Base-by-base conservation (phyloP, 2,113 vertebrate genomes). In the Calidris pugnax region DNA sequence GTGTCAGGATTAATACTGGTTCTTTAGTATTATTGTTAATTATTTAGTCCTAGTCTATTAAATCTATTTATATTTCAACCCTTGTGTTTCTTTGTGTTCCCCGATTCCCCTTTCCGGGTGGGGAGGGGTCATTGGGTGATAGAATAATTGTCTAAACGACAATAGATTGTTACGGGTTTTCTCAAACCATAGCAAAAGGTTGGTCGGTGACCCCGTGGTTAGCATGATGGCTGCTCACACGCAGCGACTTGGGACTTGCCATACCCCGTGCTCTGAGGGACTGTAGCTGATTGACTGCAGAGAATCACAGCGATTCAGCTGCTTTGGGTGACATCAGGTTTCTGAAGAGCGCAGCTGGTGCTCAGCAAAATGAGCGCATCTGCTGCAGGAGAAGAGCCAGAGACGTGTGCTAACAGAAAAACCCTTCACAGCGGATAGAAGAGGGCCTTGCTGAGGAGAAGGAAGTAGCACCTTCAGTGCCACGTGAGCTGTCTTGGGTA, bases 331-430 rank as follows among this genome's bases (percentile, higher is more conserved):
- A 90, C 73, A 75, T 90, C 72, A 76, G 53, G 41, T 57, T 86
- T 89, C 68, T 82, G 76, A 92, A 78, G 56, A 64, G 45, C 0
- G 0, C 90, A 92, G 80, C 73, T 93, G 90, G 51, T 27, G n/a
- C 66, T 93, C 0, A 0, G 53, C 73, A 82, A 78, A 93, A 75
- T 32, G 53, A 68, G 39, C 0, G 1, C 1, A 0, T 68, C 27
- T 3, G 3, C 73, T 53, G 56, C n/a, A 6, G 2, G 3, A 55
- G 43, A 43, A 8, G 35, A 35, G 45, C 24, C 47, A 28, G 22
- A 53, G 48, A 37, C 0, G 0, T 51, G 45, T 24, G 3, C 1
- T 3, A 10, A 26, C 14, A 53, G 47, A 66, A 87, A 43, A 64
- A 6, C 14, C 2, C 39, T 83, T 74, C 14, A 10, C 12, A 13